A percentile compares a stretch with the other conserved stretches of the same genome.
Conservation (phyloP, 1,140 invertebrate genomes). For the Scaptodrosophila lebanonensis region DNA sequence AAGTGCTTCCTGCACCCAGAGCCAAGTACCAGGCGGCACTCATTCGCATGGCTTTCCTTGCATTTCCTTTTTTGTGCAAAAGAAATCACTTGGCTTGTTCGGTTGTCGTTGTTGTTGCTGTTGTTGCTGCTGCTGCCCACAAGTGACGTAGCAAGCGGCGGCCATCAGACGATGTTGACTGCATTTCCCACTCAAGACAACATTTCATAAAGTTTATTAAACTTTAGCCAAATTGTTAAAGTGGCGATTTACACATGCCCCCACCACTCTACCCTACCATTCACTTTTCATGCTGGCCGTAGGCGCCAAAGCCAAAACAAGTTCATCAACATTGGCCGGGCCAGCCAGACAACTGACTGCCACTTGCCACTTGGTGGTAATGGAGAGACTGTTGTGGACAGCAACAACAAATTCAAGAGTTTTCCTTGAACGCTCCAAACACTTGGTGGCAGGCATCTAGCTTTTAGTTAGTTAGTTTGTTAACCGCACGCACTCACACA, state of each 20-base stretch:
- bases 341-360: conserved; percentile 46
- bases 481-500: too few species aligned
- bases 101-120: conserved; percentile 6
- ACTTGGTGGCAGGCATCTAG: too few species aligned
- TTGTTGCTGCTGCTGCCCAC: conserved; percentile 24
- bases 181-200: conserved; percentile 70
- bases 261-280: conserved; percentile 26
- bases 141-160: conserved; percentile 30
- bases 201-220: conserved; percentile 75
- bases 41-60: conserved; percentile 45
- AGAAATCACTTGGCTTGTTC: too few species aligned
- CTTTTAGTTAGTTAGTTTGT: too few species aligned
- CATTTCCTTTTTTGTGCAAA: conserved; percentile 32
- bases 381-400: not conserved
- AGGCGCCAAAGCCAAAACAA: conserved; percentile 62
- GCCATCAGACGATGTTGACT: conserved; percentile 20
- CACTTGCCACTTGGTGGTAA: conserved; percentile 35
- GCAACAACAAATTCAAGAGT: too few species aligned
- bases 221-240: conserved; percentile 73
- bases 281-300: conserved; percentile 56
- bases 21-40: too few species aligned
- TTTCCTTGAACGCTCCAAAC: too few species aligned
- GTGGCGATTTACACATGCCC: conserved; percentile 42
- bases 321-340: conserved; percentile 65
- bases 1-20: conserved; percentile 34